Conservation (phyloP, 2,113 vertebrate genomes). For the Hystrix cristata region DNA sequence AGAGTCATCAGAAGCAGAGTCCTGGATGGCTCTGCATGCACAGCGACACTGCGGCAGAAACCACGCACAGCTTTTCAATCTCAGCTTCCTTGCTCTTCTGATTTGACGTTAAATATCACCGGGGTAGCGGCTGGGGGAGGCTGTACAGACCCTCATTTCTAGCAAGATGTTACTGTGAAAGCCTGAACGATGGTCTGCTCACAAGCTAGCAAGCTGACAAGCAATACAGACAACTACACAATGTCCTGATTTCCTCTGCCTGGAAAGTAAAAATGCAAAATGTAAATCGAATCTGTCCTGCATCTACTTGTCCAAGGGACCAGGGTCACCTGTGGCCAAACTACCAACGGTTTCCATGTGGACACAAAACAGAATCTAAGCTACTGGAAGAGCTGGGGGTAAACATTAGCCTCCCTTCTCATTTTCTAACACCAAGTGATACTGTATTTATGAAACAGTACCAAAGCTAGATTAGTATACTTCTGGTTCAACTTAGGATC, state of each 20-base stretch:
- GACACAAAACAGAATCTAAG: neutral
- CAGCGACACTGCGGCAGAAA: neutral
- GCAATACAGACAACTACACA: neutral
- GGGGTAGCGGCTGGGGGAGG: neutral
- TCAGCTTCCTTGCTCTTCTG: slow-evolving; percentile 15
- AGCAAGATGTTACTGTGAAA: slow-evolving; percentile 9
- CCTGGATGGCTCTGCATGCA: neutral
- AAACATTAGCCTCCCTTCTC: neutral
- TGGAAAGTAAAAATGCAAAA: neutral
- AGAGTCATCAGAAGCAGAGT: neutral
- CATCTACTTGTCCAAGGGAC: neutral
- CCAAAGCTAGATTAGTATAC: neutral
- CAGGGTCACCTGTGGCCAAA: neutral
- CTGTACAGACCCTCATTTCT: neutral
- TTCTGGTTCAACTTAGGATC: slow-evolving; percentile 56
- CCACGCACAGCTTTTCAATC: neutral
- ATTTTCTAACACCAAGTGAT: neutral
- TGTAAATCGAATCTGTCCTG: neutral
- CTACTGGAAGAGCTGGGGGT: neutral
- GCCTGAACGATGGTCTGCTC: slow-evolving; percentile 1
- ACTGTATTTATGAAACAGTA: neutral
- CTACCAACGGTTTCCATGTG: neutral
- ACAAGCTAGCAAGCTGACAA: neutral
- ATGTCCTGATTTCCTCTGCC: slow-evolving; percentile 24
- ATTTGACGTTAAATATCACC: slow-evolving; percentile 26